Percentiles rank a stretch among this genome's conserved stretches.
These are phyloP conservation scores for Hypsibius dujardini DNA, from an alignment of 1,140 invertebrate species.

Conservation along the genomic window DNA sequence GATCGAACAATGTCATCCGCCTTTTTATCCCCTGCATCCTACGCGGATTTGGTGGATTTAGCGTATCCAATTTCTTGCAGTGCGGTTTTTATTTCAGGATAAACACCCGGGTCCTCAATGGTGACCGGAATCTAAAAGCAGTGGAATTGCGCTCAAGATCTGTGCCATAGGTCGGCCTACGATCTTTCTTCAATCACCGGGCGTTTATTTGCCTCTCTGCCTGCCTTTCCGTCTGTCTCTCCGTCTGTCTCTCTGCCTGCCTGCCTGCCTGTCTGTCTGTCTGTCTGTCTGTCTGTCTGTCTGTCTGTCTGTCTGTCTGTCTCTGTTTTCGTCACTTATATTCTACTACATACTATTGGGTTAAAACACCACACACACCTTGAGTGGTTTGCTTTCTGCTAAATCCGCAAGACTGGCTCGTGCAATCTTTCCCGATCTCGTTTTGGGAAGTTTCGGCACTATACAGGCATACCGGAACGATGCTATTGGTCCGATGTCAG, in stretches of 20 bases:
- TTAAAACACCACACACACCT: constrained; percentile 35
- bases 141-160: constrained; percentile 23
- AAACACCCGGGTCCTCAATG: constrained; percentile 68
- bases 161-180: constrained; percentile 15
- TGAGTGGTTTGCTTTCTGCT: constrained; percentile 53
- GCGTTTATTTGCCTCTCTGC: too few species aligned
- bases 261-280: too few species aligned
- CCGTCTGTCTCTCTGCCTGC: too few species aligned
- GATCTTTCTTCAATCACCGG: constrained; percentile 10
- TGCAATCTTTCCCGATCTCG: constrained; percentile 58
- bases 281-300: background rate
- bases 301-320: constrained; percentile 10
- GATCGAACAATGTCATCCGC: too few species aligned
- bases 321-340: too few species aligned
- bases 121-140: constrained; percentile 53
- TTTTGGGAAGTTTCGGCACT: constrained; percentile 57
- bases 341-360: too few species aligned
- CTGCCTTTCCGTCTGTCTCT: too few species aligned
- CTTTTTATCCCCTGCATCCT: too few species aligned
- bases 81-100: constrained; percentile 50
- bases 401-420: constrained; percentile 65
- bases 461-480: constrained; percentile 56
- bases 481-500: constrained; percentile 69
- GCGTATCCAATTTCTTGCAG: constrained; percentile 52
- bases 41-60: background rate